Percentiles rank a stretch among this genome's conserved stretches.
Evolutionary conservation across 2,797 vertebrate genomes (phyloP).

Genomic region (Macrochelys suwanniensis): DNA sequence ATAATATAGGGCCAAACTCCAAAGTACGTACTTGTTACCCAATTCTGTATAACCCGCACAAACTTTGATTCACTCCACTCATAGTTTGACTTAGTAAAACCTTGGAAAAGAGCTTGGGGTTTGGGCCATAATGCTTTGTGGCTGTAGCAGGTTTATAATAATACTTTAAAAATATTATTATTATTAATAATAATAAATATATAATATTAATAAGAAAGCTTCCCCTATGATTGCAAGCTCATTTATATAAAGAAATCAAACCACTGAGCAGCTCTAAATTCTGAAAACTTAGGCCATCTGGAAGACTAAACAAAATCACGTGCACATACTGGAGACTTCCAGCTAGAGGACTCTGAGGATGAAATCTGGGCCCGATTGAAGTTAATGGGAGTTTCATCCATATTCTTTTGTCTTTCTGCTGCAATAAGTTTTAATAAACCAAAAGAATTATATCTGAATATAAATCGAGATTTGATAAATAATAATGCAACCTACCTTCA

Average conservation of each 20-base stretch:
- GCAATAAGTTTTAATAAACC: neutral
- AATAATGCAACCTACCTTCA: conserved; percentile 79
- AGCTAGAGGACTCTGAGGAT: neutral
- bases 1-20: neutral
- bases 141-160: neutral
- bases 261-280: neutral
- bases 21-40: neutral
- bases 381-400: neutral
- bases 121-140: neutral
- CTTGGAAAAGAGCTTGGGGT: neutral
- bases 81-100: neutral
- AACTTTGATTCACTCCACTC: neutral
- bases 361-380: neutral
- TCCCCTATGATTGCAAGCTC: neutral
- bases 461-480: neutral
- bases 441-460: neutral
- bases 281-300: neutral
- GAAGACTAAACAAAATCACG: neutral
- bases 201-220: neutral
- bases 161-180: neutral
- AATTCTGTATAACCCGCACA: neutral
- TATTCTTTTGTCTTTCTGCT: neutral
- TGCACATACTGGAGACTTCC: fast-evolving
- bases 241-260: neutral
- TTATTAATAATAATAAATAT: neutral